Conservation (phyloP, 30 jellyfish, hydroid and myxozoan species). For the Hydractinia echinata region DNA sequence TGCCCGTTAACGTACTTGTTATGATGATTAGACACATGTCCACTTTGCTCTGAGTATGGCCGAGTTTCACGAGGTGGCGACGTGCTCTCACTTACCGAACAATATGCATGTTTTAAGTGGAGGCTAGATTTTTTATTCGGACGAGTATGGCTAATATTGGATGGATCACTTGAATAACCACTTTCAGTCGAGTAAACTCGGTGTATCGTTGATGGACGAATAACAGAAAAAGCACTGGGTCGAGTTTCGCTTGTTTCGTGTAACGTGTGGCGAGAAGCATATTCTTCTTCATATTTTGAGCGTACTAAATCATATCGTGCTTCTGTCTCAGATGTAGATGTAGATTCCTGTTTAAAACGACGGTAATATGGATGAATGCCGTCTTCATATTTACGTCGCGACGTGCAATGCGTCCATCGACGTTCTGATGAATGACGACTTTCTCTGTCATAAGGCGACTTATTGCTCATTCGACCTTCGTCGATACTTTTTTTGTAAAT, state of each 20-base stretch:
- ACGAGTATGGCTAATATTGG: neutral
- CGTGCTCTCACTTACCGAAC: neutral
- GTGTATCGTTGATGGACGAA: neutral
- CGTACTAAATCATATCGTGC: neutral
- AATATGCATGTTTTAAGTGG: neutral
- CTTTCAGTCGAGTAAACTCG: neutral
- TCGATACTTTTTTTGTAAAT: too few species aligned
- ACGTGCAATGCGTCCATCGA: neutral
- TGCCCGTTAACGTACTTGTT: neutral
- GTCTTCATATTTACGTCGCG: neutral
- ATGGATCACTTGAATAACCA: slow-evolving; percentile 26
- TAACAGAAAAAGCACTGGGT: neutral
- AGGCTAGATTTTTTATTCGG: neutral
- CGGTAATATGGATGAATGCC: neutral
- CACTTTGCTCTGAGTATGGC: neutral
- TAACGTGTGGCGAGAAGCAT: neutral
- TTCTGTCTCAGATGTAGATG: neutral
- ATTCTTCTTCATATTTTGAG: neutral
- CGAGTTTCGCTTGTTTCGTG: neutral
- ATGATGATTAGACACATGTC: neutral
- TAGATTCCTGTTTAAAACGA: neutral
- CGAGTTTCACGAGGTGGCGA: neutral
- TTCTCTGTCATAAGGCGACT: neutral
- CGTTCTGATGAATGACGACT: neutral
- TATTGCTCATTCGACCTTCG: neutral